Conservation (phyloP, 2,888 invertebrate genomes). For the Drepana falcataria region DNA sequence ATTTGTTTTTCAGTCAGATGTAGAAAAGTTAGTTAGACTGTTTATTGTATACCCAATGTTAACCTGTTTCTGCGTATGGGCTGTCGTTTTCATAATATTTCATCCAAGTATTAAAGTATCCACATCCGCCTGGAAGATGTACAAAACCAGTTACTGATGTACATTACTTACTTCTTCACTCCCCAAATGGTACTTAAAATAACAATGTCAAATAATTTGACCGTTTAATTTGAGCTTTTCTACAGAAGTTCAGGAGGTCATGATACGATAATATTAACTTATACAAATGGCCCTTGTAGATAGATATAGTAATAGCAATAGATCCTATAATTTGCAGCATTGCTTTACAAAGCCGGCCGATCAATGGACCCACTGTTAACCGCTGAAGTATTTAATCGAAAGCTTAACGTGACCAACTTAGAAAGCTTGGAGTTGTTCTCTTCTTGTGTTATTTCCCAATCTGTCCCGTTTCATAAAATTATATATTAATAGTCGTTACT, state of each 20-base stretch:
- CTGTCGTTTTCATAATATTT: slow-evolving; percentile 20
- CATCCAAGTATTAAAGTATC: slow-evolving; percentile 18
- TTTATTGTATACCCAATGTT: slow-evolving; percentile 58
- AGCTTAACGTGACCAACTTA: slow-evolving; percentile 75
- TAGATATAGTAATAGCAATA: slow-evolving; percentile 1
- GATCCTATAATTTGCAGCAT: slow-evolving; percentile 39
- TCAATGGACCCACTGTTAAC: slow-evolving; percentile 44
- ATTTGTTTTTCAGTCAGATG: slow-evolving; percentile 76
- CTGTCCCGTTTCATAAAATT: slow-evolving; percentile 68
- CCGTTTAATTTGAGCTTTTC: too few species aligned
- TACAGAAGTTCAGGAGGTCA: too few species aligned
- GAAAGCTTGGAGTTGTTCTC: slow-evolving; percentile 66
- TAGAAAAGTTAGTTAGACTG: slow-evolving; percentile 61
- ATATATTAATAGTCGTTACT: slow-evolving; percentile 42
- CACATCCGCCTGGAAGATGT: slow-evolving; percentile 11
- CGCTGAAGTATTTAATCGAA: slow-evolving; percentile 63
- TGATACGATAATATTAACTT: neutral
- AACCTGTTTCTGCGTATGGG: slow-evolving; percentile 28
- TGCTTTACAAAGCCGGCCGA: slow-evolving; percentile 45
- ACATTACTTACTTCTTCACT: neutral
- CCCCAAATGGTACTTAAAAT: too few species aligned
- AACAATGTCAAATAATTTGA: too few species aligned
- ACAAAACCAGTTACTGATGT: neutral
- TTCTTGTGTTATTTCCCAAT: slow-evolving; percentile 65
- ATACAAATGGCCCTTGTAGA: neutral